Conservation (phyloP, 2,797 vertebrate species). For the Halcyon chelicuti region DNA sequence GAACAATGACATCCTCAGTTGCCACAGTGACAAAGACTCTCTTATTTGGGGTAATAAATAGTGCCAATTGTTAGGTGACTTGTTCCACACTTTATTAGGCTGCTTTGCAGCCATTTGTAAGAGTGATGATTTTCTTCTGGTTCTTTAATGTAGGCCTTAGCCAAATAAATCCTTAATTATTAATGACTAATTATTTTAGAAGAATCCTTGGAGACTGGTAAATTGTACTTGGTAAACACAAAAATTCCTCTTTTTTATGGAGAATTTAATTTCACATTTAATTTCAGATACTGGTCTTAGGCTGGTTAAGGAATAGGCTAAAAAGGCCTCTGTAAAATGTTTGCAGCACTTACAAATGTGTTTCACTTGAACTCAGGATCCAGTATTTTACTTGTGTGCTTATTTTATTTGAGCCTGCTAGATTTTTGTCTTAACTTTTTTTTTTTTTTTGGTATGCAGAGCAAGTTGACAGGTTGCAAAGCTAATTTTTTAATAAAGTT, state of each 20-base stretch:
- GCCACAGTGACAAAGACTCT: constrained; percentile 28
- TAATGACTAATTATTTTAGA: constrained; percentile 37
- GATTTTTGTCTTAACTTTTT: neutral
- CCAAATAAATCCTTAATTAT: constrained; percentile 50
- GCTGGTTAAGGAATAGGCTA: neutral
- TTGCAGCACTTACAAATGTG: neutral
- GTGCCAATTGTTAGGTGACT: constrained; percentile 48
- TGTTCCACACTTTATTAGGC: constrained; percentile 24
- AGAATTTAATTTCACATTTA: neutral
- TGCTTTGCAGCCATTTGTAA: constrained; percentile 16
- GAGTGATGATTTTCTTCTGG: constrained; percentile 4
- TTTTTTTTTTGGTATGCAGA: neutral
- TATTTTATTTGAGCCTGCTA: neutral
- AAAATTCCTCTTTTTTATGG: neutral
- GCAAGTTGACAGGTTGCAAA: neutral
- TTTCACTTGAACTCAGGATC: neutral
- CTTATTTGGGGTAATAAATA: constrained; percentile 41
- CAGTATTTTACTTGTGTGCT: neutral
- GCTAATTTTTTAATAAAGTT: neutral
- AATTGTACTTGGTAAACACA: constrained; percentile 1
- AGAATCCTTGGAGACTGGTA: neutral
- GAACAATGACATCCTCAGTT: constrained; percentile 18
- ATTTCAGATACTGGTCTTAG: neutral
- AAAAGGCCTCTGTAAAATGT: neutral
- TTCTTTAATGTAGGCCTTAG: neutral